Evolutionary conservation across 2,888 invertebrate species (phyloP).

Genomic region (Scaptomyza flava): DNA sequence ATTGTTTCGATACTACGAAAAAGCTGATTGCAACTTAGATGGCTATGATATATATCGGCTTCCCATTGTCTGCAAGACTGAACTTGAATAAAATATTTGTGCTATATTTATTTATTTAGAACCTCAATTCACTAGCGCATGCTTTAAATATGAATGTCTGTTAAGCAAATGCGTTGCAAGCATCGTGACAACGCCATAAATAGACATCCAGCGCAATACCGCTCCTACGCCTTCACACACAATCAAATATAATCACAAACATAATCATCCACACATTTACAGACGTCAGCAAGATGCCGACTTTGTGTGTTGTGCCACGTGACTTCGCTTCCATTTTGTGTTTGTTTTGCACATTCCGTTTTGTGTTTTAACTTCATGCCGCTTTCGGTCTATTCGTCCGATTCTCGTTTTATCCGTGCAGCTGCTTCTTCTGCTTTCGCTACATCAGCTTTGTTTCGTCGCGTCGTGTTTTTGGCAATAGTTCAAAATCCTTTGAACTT

Average conservation of each 20-base stretch:
- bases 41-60: too few relatives aligned
- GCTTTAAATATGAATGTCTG: neutral
- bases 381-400: constrained; percentile 16
- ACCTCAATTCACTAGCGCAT: too few relatives aligned
- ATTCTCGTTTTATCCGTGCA: neutral
- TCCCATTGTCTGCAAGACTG: too few relatives aligned
- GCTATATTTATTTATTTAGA: neutral
- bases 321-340: constrained; percentile 54
- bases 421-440: constrained; percentile 7
- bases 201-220: neutral
- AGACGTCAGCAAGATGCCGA: constrained; percentile 37
- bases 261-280: neutral
- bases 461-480: constrained; percentile 67
- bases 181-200: neutral
- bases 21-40: too few relatives aligned
- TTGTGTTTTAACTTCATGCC: constrained; percentile 42
- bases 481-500: constrained; percentile 67
- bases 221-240: neutral
- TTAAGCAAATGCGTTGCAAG: constrained; percentile 2
- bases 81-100: too few relatives aligned
- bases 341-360: constrained; percentile 60
- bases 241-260: too few relatives aligned
- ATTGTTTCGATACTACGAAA: too few relatives aligned
- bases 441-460: constrained; percentile 38
- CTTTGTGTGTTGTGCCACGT: constrained; percentile 49